Evolutionary conservation across 1,140 invertebrate genomes (phyloP), one percentile per base, ranked within the genome.

Genomic region (Popillia japonica): DNA sequence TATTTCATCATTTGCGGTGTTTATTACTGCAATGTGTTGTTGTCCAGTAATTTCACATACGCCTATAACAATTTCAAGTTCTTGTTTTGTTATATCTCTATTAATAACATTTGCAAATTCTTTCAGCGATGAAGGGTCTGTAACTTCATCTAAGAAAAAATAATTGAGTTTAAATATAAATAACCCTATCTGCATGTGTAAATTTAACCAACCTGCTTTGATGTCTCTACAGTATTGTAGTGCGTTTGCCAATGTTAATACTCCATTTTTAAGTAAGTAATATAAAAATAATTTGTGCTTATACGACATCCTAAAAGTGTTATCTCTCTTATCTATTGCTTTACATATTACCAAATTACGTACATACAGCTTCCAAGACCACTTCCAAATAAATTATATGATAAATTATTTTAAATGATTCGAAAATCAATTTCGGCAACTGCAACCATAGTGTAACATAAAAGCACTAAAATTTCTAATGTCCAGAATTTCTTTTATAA

Each of bases 31-130:
- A 7, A 84, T 22, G 10, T 80, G 22, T n/a, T 81, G 72, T 73
- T 83, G 34, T 34, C 80, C 77, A 9, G 82, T 83, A 48, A 84
- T 78, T 79, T 84, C 83, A 77, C 83, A 84, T 41, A 55, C 79
- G 22, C n/a, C 74, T 11, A 80, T 44, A 10, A 78, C 79, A 41
- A 84, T 81, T 79, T 83, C 83, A 61, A 82, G 84, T 14, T 68
- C 76, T 44, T 84, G 82, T 34, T 80, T 79, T 20, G 68, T 75
- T 76, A 84, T 83, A 75, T 82, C 78, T 42, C 78, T 79, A 68
- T 84, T 84, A 23, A 83, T 82, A 55, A 80, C 75, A 40, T 78
- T 75, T 40, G 83, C 78, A 34, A 82, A 42, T n/a, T 76, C 20
- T 74, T 79, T 81, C 44, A 84, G 76, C 23, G 81, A 75, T 3